Base-by-base conservation (phyloP, 2,888 invertebrate species). In the Teleogryllus oceanicus region DNA sequence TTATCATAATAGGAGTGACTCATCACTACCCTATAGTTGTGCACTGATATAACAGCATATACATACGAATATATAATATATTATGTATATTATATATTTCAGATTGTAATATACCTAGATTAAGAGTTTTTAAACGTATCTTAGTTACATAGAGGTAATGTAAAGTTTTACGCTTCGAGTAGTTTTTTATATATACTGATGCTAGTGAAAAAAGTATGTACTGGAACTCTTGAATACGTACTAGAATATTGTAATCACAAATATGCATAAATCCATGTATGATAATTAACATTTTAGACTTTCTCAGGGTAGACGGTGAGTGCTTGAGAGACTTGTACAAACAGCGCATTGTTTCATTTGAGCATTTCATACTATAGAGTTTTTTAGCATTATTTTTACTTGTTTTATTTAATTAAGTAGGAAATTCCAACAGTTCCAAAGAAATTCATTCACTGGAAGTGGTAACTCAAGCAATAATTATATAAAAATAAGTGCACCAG, bases 161-260 rank as follows among this genome's bases (percentile, higher is more conserved):
- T 62, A 13, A 62, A 62, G 62, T 62, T 62, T 37, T 62, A 62
- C 62, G 62, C 62, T 62, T 62, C 62, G 62, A n/a, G 62, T 62
- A 62, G 62, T 18, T 62, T 62, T 62, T 62, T 62, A 18, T 62
- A 62, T 62, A 62, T 62, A 62, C n/a, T 62, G 62, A 62, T n/a
- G n/a, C 62, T 62, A 62, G 62, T 62, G 62, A 62, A 62, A 62
- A 62, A 37, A 8, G 37, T 37, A 37, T 37, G 37, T 37, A 62
- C 62, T 62, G 62, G n/a, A 62, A 62, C n/a, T 62, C 62, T 62
- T 62, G 62, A 62, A 62, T 62, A 62, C 62, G 62, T 62, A 62
- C 62, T 62, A 62, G 62, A 62, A 18, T 62, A 18, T 62, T 13
- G 62, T 62, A 62, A 62, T 62, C 62, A 62, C n/a, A n/a, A 62